A percentile compares a stretch with the other conserved stretches of the same genome.
Evolutionary conservation across 2,888 invertebrate species (phyloP).

Genomic region (Tinea pellionella): DNA sequence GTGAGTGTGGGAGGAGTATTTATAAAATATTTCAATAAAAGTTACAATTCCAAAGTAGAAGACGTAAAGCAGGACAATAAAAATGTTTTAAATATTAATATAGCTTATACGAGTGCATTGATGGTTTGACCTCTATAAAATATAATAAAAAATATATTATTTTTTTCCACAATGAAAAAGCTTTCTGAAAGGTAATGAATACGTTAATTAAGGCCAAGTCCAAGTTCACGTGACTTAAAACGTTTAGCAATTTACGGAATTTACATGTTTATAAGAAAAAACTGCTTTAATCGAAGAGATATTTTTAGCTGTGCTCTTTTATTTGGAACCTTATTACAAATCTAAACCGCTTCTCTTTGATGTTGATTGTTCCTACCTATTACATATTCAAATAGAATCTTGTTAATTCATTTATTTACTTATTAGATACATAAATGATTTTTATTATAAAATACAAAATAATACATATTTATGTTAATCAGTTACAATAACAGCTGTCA

Average conservation of each 20-base stretch:
- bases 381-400: not conserved
- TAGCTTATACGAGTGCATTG: not conserved
- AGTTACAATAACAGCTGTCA: too few relatives aligned
- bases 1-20: too few relatives aligned
- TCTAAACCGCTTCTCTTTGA: not conserved
- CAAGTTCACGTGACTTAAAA: slow-evolving; percentile 7
- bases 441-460: too few relatives aligned
- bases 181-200: not conserved
- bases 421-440: too few relatives aligned
- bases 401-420: not conserved
- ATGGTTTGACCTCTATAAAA: not conserved
- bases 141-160: not conserved
- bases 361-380: not conserved
- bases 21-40: too few relatives aligned
- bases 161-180: not conserved
- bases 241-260: not conserved
- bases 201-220: slow-evolving; percentile 1
- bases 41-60: too few relatives aligned
- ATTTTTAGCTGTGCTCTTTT: not conserved
- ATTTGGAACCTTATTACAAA: not conserved
- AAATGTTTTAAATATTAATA: not conserved
- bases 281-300: not conserved
- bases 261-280: slow-evolving; percentile 5
- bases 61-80: too few relatives aligned
- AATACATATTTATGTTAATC: too few relatives aligned